These are phyloP conservation scores for Trachymyrmex cornetzi DNA, from an alignment of 1,140 invertebrate genomes.

Conservation along the genomic window DNA sequence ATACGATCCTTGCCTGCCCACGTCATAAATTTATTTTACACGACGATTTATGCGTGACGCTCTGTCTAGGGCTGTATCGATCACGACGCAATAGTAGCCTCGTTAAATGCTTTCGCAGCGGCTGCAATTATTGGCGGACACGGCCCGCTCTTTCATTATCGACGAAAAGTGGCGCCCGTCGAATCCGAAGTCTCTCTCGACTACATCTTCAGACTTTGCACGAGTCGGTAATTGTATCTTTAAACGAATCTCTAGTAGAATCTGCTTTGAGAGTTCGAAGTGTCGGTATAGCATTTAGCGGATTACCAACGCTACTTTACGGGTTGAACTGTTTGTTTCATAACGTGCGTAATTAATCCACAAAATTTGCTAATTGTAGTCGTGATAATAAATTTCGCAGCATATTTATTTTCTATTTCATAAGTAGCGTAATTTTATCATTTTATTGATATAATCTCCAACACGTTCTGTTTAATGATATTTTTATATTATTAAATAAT, in stretches of 20 bases:
- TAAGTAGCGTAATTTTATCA: neutral
- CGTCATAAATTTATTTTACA: slow-evolving; percentile 73
- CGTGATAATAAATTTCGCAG: neutral
- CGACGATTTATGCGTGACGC: slow-evolving; percentile 64
- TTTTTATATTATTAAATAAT: neutral
- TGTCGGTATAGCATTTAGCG: slow-evolving; percentile 14
- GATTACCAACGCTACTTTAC: neutral
- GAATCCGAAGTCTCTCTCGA: neutral
- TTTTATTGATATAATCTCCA: neutral
- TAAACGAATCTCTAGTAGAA: slow-evolving; percentile 7
- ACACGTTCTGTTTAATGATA: neutral
- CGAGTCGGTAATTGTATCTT: slow-evolving; percentile 47
- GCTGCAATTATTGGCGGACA: slow-evolving; percentile 57
- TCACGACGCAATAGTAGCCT: slow-evolving; percentile 43
- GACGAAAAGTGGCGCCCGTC: slow-evolving; percentile 30
- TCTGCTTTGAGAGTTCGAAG: slow-evolving; percentile 19
- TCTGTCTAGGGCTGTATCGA: slow-evolving; percentile 48
- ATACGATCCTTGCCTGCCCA: slow-evolving; percentile 6
- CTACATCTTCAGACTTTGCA: slow-evolving; percentile 40
- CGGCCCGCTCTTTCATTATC: slow-evolving; percentile 35
- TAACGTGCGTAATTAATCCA: neutral
- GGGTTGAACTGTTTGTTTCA: neutral
- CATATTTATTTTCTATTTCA: neutral
- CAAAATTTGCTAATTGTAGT: neutral
- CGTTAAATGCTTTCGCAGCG: slow-evolving; percentile 25